A percentile compares a stretch with the other conserved stretches of the same genome.
Evolutionary conservation across 1,140 invertebrate genomes (phyloP).

Genomic region (Phymastichus coffea): DNA sequence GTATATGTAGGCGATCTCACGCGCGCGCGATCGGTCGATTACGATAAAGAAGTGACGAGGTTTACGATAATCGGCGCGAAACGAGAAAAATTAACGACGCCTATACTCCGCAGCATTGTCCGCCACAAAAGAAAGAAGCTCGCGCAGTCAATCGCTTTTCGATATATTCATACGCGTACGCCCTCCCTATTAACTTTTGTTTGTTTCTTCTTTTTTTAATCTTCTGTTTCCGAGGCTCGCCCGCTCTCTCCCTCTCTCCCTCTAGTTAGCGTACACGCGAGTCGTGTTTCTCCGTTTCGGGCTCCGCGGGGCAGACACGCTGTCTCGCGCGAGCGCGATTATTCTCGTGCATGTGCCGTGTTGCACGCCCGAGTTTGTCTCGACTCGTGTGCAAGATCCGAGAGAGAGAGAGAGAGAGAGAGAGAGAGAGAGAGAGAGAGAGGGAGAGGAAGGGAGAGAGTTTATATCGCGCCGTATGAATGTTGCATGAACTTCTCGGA

Average conservation of each 20-base stretch:
- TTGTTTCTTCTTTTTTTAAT: no score
- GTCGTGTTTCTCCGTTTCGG: no score
- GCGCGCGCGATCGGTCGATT: constrained; percentile 24
- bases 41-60: constrained; percentile 27
- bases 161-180: no score
- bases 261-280: no score
- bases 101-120: neutral
- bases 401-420: constrained; percentile 28
- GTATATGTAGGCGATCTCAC: constrained; percentile 22
- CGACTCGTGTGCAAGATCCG: neutral
- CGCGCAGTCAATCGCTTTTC: no score
- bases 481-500: constrained; percentile 25
- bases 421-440: constrained; percentile 31
- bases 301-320: no score
- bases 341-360: neutral
- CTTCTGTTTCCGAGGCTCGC: no score
- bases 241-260: no score
- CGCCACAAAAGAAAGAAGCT: neutral
- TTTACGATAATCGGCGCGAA: constrained; percentile 28
- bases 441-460: constrained; percentile 24
- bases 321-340: no score
- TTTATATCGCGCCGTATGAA: constrained; percentile 10
- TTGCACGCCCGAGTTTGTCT: neutral
- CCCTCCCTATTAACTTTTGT: no score
- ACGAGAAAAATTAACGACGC: constrained; percentile 23